These are phyloP conservation scores for Malurus melanocephalus DNA, from an alignment of 2,113 vertebrate genomes.

Conservation along the genomic window DNA sequence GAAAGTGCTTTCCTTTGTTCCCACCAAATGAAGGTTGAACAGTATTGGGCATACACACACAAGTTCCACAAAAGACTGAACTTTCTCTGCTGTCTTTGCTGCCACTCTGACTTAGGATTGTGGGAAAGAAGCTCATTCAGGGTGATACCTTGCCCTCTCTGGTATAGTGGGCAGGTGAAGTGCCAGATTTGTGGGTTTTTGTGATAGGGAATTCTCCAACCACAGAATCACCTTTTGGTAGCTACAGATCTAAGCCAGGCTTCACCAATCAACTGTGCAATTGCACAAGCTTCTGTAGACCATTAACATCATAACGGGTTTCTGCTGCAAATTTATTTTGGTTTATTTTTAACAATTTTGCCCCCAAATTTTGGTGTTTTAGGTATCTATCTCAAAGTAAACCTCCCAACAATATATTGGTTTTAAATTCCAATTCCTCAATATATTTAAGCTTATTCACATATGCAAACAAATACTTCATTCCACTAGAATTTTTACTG, in stretches of 20 bases:
- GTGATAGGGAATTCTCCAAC: neutral
- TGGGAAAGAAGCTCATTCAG: neutral
- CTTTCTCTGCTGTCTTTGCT: neutral
- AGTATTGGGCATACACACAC: rapidly evolving
- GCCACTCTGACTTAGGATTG: neutral
- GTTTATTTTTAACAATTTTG: neutral
- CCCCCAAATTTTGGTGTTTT: neutral
- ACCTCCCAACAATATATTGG: neutral
- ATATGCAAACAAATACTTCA: neutral
- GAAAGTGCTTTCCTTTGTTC: neutral
- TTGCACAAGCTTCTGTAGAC: neutral
- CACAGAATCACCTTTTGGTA: neutral
- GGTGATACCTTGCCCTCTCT: neutral
- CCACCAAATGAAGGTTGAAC: rapidly evolving
- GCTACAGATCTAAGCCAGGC: neutral
- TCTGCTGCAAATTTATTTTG: neutral
- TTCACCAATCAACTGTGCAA: neutral
- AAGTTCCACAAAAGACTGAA: neutral
- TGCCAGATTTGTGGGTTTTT: neutral
- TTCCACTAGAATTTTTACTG: neutral
- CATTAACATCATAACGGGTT: neutral
- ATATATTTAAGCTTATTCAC: neutral
- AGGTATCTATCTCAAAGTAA: neutral
- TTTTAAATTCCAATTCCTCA: neutral
- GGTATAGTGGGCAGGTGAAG: neutral